phyloP scores from a whole-genome alignment of 2,113 vertebrate genomes.

The Leptodactylus fuscus region DNA sequence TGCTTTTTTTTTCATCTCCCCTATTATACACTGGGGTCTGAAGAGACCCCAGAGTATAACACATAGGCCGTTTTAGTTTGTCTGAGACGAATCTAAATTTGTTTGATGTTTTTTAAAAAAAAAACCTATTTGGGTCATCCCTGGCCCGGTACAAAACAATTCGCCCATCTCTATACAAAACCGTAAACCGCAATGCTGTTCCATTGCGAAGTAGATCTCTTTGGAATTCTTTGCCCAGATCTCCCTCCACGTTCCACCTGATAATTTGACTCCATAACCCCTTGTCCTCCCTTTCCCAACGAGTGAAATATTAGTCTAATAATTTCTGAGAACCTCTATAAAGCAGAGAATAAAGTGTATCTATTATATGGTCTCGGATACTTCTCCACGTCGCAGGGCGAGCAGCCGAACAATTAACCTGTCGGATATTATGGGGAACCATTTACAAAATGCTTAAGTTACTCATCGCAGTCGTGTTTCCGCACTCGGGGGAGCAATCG shows the following conservation, averaged over 20 bases:
- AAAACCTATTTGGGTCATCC: too few relatives aligned
- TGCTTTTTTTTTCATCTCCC: too few relatives aligned
- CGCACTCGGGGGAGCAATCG: conserved; percentile 20
- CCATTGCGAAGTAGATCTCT: too few relatives aligned
- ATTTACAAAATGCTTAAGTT: conserved; percentile 45
- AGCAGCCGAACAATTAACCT: conserved; percentile 27
- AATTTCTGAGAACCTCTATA: background rate
- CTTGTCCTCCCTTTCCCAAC: background rate
- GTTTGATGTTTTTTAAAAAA: too few relatives aligned
- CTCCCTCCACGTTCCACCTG: background rate
- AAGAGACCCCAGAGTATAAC: too few relatives aligned
- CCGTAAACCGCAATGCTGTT: too few relatives aligned
- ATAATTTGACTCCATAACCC: conserved; percentile 4
- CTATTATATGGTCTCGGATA: background rate
- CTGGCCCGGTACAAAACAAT: too few relatives aligned
- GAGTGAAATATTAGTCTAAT: conserved; percentile 24
- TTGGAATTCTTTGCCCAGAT: background rate
- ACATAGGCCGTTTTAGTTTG: too few relatives aligned
- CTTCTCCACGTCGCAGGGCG: background rate
- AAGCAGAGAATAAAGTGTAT: conserved; percentile 2
- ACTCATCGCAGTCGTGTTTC: conserved; percentile 27
- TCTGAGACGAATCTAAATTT: too few relatives aligned
- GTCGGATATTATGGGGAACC: conserved; percentile 26
- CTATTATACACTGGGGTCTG: too few relatives aligned
- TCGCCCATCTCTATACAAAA: too few relatives aligned